A percentile compares a stretch with the other conserved stretches of the same genome.
phyloP scores from a whole-genome alignment of 2,888 invertebrate genomes.

The Pachliopta kotzebuea region DNA sequence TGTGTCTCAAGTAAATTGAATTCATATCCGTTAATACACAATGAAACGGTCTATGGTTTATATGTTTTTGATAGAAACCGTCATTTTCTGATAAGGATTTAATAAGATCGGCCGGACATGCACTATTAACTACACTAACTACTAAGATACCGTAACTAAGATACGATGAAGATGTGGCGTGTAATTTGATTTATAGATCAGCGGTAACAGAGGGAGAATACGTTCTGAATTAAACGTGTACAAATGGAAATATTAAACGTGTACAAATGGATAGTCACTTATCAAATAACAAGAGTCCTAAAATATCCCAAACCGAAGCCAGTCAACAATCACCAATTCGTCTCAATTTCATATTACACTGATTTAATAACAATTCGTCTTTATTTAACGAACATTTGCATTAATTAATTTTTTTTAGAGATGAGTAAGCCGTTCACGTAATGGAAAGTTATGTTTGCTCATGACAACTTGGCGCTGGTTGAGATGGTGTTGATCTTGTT shows the following conservation, averaged over 20 bases:
- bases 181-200: not conserved
- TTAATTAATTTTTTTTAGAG: too few species aligned
- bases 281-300: not conserved
- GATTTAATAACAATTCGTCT: not conserved
- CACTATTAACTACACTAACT: slow-evolving; percentile 25
- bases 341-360: not conserved
- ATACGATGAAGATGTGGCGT: not conserved
- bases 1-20: too few species aligned
- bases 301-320: not conserved
- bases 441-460: too few species aligned
- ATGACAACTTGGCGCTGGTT: too few species aligned
- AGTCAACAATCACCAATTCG: not conserved
- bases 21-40: not conserved
- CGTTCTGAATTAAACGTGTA: not conserved
- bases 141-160: slow-evolving; percentile 9
- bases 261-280: not conserved
- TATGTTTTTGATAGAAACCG: slow-evolving; percentile 11
- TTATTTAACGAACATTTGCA: not conserved
- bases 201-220: not conserved
- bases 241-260: not conserved
- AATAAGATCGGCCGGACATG: slow-evolving; percentile 20
- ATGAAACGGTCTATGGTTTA: not conserved
- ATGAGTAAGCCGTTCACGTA: too few species aligned
- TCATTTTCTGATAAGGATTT: slow-evolving; percentile 19
- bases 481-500: too few species aligned